Percentiles rank a stretch among this genome's conserved stretches.
phyloP scores from a whole-genome alignment of 2,888 invertebrate species.

The Stenodema calcarata region DNA sequence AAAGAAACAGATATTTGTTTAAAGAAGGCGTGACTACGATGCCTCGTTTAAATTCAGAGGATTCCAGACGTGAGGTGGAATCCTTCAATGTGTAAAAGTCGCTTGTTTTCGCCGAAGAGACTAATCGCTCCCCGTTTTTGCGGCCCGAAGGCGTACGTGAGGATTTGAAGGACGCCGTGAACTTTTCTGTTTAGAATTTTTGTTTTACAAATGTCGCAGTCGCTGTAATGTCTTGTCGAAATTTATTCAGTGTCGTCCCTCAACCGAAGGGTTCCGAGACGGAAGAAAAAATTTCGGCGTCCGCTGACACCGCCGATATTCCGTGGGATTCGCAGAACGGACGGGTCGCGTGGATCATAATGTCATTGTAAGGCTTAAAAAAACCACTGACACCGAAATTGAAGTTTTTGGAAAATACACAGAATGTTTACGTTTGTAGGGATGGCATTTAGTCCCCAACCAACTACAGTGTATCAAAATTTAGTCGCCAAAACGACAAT shows the following conservation, averaged over 20 bases:
- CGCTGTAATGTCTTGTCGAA: not conserved
- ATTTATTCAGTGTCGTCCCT: slow-evolving; percentile 10
- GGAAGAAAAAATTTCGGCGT: not conserved
- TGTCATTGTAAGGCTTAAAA: too few relatives aligned
- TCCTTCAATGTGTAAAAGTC: slow-evolving; percentile 45
- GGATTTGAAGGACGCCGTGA: slow-evolving; percentile 37
- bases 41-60: slow-evolving; percentile 37
- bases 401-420: too few relatives aligned
- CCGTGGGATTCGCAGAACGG: too few relatives aligned
- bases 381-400: too few relatives aligned
- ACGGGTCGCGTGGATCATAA: too few relatives aligned
- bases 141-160: slow-evolving; percentile 35
- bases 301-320: too few relatives aligned
- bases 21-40: slow-evolving; percentile 14
- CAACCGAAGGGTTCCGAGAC: not conserved
- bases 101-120: slow-evolving; percentile 43
- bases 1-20: not conserved
- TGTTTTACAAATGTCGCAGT: slow-evolving; percentile 29
- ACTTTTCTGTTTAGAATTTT: slow-evolving; percentile 23
- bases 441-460: too few relatives aligned
- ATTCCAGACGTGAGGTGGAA: slow-evolving; percentile 37
- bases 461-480: too few relatives aligned
- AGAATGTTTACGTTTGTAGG: too few relatives aligned
- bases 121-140: slow-evolving; percentile 40
- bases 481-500: too few relatives aligned